Conservation (phyloP, 2,113 vertebrate genomes). For the Cebidichthys violaceus region DNA sequence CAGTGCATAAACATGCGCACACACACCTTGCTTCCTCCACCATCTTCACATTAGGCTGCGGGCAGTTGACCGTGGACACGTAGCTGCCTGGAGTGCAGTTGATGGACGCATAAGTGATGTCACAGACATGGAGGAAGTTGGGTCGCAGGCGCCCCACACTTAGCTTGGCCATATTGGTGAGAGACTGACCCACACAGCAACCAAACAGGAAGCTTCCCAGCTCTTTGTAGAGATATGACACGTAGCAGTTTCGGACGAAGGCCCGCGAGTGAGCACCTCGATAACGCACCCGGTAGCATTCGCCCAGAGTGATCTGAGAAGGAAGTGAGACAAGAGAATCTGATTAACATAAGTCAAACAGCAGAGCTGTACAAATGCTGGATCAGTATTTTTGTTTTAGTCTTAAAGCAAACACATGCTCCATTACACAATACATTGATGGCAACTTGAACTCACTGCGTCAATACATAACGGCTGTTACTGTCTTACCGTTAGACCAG, state of each 20-base stretch:
- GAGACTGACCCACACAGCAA: slow-evolving; percentile 85
- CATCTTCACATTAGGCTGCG: slow-evolving; percentile 30
- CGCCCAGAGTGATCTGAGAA: slow-evolving; percentile 82
- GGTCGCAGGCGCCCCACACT: slow-evolving; percentile 84
- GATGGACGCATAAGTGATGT: slow-evolving; percentile 78
- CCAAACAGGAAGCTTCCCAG: slow-evolving; percentile 88
- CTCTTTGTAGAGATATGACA: slow-evolving; percentile 86
- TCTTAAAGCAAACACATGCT: not conserved
- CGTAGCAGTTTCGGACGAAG: slow-evolving; percentile 78
- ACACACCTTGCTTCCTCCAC: slow-evolving; percentile 82
- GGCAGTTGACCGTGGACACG: slow-evolving; percentile 74
- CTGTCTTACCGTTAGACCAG: slow-evolving; percentile 78
- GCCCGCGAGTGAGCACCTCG: slow-evolving; percentile 69
- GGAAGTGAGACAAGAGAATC: not conserved
- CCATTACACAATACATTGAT: not conserved
- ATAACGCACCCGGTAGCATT: slow-evolving; percentile 79
- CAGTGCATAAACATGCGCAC: not conserved
- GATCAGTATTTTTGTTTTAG: not conserved
- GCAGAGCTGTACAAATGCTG: not conserved
- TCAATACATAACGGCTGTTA: not conserved
- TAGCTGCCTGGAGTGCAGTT: slow-evolving; percentile 74
- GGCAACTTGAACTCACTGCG: not conserved
- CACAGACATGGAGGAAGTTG: slow-evolving; percentile 84
- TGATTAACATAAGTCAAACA: slow-evolving; percentile 2
- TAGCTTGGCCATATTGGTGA: slow-evolving; percentile 86